Conservation (phyloP, 1,140 invertebrate genomes). For the Euura lappo region DNA sequence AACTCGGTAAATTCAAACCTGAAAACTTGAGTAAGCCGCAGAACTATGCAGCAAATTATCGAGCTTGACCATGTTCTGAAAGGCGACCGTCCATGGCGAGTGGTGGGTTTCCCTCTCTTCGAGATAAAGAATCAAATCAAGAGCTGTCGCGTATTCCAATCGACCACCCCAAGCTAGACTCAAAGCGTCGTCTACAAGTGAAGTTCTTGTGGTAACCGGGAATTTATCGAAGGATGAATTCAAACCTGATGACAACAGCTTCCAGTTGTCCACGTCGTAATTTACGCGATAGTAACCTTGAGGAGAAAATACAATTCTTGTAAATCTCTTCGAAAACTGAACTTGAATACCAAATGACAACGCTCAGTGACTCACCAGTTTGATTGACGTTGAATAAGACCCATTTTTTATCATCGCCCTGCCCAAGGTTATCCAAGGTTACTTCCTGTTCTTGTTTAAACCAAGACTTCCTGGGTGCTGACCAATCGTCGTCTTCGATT, state of each 20-base stretch:
- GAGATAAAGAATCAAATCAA: slow-evolving; percentile 69
- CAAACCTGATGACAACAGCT: slow-evolving; percentile 60
- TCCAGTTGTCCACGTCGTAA: slow-evolving; percentile 69
- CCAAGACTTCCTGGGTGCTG: slow-evolving; percentile 43
- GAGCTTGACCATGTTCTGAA: slow-evolving; percentile 60
- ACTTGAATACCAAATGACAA: slow-evolving; percentile 1
- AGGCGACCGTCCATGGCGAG: slow-evolving; percentile 64
- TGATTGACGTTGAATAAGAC: slow-evolving; percentile 64
- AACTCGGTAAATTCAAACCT: slow-evolving; percentile 28
- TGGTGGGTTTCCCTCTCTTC: slow-evolving; percentile 64
- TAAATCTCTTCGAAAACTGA: too few species aligned
- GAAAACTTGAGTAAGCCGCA: slow-evolving; percentile 36
- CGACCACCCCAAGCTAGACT: slow-evolving; percentile 61
- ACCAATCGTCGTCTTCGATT: slow-evolving; percentile 36
- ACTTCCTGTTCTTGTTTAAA: slow-evolving; percentile 41
- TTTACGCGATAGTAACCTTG: slow-evolving; percentile 70
- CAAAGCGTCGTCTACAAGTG: slow-evolving; percentile 67
- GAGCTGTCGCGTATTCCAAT: slow-evolving; percentile 65
- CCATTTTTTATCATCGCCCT: slow-evolving; percentile 51
- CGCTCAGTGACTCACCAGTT: slow-evolving; percentile 48
- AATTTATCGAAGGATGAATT: slow-evolving; percentile 57
- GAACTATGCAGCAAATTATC: slow-evolving; percentile 47
- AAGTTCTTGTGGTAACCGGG: slow-evolving; percentile 60
- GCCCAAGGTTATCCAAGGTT: slow-evolving; percentile 29
- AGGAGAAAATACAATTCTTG: slow-evolving; percentile 15